A percentile compares a stretch with the other conserved stretches of the same genome.
Evolutionary conservation across 2,888 invertebrate species (phyloP).

Genomic region (Tanytarsus gracilentus): DNA sequence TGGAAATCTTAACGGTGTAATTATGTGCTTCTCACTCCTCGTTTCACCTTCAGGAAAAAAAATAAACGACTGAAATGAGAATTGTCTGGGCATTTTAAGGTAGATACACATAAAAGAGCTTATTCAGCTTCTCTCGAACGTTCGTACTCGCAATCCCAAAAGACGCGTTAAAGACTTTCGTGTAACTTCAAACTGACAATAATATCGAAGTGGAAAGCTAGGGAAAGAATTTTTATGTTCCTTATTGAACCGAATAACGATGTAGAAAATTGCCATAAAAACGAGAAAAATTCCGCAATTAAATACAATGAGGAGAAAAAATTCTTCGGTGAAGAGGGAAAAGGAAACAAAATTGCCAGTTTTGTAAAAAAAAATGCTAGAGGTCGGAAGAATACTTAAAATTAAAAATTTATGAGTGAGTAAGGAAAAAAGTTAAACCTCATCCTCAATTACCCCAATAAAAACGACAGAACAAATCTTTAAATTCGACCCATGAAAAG

Average conservation of each 20-base stretch:
- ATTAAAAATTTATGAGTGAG: conserved; percentile 24
- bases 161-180: background rate
- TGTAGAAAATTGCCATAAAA: too few relatives aligned
- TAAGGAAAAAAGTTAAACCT: background rate
- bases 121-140: background rate
- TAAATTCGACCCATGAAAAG: too few relatives aligned
- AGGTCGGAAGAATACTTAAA: conserved; percentile 1
- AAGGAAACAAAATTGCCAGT: background rate
- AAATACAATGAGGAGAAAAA: background rate
- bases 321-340: background rate
- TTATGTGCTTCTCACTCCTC: conserved; percentile 3
- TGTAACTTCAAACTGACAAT: background rate
- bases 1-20: conserved; percentile 22
- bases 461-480: conserved; percentile 3
- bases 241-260: too few relatives aligned
- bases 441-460: conserved; percentile 22
- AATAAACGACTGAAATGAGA: conserved; percentile 18
- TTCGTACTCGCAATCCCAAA: background rate
- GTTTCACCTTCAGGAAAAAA: too few relatives aligned
- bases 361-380: background rate
- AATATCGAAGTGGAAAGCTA: too few relatives aligned
- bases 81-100: conserved; percentile 18
- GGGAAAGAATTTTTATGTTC: too few relatives aligned
- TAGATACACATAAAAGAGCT: background rate
- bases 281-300: too few relatives aligned